These are phyloP conservation scores for Hepsetus odoe DNA, from an alignment of 2,113 vertebrate genomes.

Conservation along the genomic window DNA sequence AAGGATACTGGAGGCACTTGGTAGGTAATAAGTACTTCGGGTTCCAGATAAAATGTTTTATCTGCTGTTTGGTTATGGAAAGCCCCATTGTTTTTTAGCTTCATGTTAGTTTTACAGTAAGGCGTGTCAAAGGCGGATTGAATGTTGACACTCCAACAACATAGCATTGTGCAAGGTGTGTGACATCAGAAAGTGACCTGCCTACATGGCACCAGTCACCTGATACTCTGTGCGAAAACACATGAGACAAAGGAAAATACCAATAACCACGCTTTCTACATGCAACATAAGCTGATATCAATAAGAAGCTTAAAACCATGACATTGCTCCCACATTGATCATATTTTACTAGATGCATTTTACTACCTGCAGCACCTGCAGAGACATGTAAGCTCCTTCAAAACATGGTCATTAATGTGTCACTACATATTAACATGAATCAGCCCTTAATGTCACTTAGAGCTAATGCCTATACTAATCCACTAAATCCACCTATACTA, in stretches of 20 bases:
- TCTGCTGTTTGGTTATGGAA: not conserved
- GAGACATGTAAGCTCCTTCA: not conserved
- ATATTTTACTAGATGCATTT: not conserved
- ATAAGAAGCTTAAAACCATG: not conserved
- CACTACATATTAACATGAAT: not conserved
- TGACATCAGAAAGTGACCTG: not conserved
- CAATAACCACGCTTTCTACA: not conserved
- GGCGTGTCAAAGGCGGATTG: not conserved
- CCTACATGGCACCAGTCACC: not conserved
- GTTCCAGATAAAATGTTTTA: constrained; percentile 6
- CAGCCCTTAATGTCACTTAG: too few species aligned
- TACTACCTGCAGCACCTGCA: not conserved
- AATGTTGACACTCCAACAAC: not conserved
- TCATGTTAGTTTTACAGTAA: constrained; percentile 6
- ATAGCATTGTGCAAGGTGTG: not conserved
- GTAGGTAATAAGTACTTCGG: not conserved
- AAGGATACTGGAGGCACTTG: not conserved
- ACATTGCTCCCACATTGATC: not conserved
- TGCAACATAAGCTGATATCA: not conserved
- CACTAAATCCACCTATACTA: too few species aligned
- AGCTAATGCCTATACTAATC: too few species aligned
- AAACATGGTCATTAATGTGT: not conserved
- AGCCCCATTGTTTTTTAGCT: not conserved
- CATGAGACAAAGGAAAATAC: not conserved
- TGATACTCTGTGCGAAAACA: not conserved